Evolutionary conservation across 2,113 vertebrate genomes (phyloP), one percentile per base, ranked within the genome.

Genomic region (Hylia prasina): DNA sequence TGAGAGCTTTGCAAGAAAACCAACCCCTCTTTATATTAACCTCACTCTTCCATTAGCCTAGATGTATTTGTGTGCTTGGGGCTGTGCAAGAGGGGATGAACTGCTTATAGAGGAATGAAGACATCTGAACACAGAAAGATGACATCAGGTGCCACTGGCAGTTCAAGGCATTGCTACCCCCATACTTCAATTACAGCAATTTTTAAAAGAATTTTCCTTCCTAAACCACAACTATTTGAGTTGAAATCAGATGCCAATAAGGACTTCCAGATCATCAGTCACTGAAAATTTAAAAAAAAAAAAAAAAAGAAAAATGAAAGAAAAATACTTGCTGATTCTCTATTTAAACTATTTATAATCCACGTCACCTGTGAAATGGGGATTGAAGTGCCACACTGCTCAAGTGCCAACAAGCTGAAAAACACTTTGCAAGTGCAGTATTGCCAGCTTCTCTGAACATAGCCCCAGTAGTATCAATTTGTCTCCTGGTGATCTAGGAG

Each of bases 1-100:
- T 65, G 80, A 91, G 75, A 90, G 16, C 47, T 78, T 85, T 13
- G 45, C 58, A 90, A 82, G 68, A 89, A 78, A 79, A 88, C 72
- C 44, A 84, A 82, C 48, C 93, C 78, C 61, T 91, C 39, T 87
- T 82, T 51, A 54, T 87, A 87, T 77, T 77, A 91, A 90, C 53
- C 76, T 95, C 82, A 63, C 33, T 54, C 24, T 88, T 76, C 56
- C 84, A 77, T 94, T 94, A 96, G 57, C 40, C 69, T 68, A 71
- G 77, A 94, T 72, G 33, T 27, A 94, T 86, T 90, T 92, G 39
- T 68, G 77, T 56, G 68, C 95, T 60, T 81, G 53, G 37, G 72
- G 85, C 87, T 82, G 33, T 87, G 83, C 51, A 95, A 73, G 42
- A 81, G 23, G 53, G 47, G 57, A 71, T 45, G 77, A 93, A 69